Conservation (phyloP, 2,113 vertebrate genomes). For the Raja brachyura region DNA sequence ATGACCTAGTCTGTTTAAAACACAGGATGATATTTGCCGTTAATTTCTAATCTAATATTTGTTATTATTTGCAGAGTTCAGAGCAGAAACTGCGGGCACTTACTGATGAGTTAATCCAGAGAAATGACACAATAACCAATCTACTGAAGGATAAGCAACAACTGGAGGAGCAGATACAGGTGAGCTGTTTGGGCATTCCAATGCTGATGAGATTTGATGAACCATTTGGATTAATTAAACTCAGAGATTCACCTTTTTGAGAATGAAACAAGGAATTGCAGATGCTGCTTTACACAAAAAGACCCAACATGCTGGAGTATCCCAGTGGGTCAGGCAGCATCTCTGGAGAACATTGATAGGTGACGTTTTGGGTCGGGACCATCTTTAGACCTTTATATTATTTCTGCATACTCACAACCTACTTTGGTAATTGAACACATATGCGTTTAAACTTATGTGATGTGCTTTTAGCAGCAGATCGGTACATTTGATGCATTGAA, state of each 20-base stretch:
- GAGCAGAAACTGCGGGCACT: slow-evolving; percentile 52
- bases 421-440: background rate
- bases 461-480: background rate
- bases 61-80: slow-evolving; percentile 43
- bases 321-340: too few relatives aligned
- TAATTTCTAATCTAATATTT: background rate
- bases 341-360: too few relatives aligned
- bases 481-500: background rate
- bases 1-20: background rate
- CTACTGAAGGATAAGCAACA: slow-evolving; percentile 60
- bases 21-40: background rate
- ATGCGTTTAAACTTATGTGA: background rate
- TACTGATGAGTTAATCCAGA: slow-evolving; percentile 52
- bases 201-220: background rate
- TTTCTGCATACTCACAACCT: too few relatives aligned
- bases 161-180: slow-evolving; percentile 59
- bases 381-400: too few relatives aligned
- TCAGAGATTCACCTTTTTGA: background rate
- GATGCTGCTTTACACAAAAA: too few relatives aligned
- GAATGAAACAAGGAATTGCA: too few relatives aligned
- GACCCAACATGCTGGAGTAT: too few relatives aligned
- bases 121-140: slow-evolving; percentile 49
- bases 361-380: too few relatives aligned
- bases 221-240: background rate
- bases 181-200: slow-evolving; percentile 42